Conservation (phyloP, 2,797 vertebrate genomes). For the Poeciliopsis paucimaculata region DNA sequence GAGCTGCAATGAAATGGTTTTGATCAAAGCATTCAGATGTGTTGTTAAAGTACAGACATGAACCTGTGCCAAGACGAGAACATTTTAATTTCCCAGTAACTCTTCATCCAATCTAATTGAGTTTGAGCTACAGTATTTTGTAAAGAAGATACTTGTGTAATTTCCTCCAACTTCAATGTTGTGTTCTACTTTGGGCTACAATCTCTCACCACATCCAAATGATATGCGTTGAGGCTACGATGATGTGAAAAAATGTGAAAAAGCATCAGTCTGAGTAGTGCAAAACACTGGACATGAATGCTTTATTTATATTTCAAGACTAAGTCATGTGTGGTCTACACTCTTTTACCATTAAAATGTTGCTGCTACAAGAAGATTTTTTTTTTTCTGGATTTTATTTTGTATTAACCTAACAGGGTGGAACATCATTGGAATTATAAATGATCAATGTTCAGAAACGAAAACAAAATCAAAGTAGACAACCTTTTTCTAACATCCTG, state of each 20-base stretch:
- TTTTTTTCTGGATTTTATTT: not conserved
- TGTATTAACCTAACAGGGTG: not conserved
- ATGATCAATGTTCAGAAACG: not conserved
- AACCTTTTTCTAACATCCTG: slow-evolving; percentile 23
- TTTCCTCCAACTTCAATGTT: not conserved
- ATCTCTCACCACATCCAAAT: not conserved
- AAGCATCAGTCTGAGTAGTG: not conserved
- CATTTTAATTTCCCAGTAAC: not conserved
- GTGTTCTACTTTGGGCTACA: not conserved
- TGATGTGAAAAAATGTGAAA: not conserved
- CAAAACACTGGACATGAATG: not conserved
- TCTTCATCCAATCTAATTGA: not conserved
- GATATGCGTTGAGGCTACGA: not conserved
- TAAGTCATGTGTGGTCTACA: not conserved
- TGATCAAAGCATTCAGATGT: not conserved
- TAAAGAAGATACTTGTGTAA: not conserved
- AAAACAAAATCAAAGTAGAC: slow-evolving; percentile 12
- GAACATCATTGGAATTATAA: not conserved
- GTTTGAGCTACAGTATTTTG: not conserved
- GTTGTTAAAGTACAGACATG: not conserved
- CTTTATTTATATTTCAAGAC: not conserved
- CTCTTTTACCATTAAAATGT: not conserved
- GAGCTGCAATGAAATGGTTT: not conserved
- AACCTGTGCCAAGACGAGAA: not conserved
- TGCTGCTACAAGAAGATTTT: not conserved